Evolutionary conservation across 2,797 vertebrate species (phyloP).

Genomic region (Chloroceryle inda): DNA sequence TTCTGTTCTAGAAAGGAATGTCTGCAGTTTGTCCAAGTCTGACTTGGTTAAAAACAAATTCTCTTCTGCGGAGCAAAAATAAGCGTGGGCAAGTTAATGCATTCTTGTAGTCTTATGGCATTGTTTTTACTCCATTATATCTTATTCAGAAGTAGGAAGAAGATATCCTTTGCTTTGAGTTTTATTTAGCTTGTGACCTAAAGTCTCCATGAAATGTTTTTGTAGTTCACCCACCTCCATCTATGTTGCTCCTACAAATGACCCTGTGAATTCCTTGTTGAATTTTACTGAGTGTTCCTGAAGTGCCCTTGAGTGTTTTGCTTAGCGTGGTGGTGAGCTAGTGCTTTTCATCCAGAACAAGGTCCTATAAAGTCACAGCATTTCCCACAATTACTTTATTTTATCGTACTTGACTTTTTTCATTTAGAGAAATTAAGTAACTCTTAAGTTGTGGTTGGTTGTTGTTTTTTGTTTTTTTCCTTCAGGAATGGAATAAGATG

Average conservation of each 20-base stretch:
- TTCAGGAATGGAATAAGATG: background rate
- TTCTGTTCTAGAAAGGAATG: conserved; percentile 45
- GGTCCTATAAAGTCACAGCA: background rate
- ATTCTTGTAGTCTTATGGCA: background rate
- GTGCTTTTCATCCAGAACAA: background rate
- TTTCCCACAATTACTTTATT: background rate
- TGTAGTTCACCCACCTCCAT: background rate
- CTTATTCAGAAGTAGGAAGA: background rate
- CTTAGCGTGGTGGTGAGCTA: background rate
- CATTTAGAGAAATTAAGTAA: background rate
- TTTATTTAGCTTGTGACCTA: background rate
- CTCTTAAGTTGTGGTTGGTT: background rate
- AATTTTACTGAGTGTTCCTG: background rate
- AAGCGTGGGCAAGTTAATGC: conserved; percentile 7
- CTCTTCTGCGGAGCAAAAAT: conserved; percentile 15
- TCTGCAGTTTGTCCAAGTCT: conserved; percentile 35
- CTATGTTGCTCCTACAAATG: background rate
- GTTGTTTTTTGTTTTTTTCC: background rate
- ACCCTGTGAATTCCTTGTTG: background rate
- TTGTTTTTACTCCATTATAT: conserved; percentile 11
- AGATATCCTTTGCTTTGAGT: background rate
- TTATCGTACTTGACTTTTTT: background rate
- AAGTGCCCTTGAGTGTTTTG: background rate
- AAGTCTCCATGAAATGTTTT: background rate
- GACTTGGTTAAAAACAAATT: conserved; percentile 10